Conservation (phyloP, 2,888 invertebrate genomes). For the Sympetrum striolatum region DNA sequence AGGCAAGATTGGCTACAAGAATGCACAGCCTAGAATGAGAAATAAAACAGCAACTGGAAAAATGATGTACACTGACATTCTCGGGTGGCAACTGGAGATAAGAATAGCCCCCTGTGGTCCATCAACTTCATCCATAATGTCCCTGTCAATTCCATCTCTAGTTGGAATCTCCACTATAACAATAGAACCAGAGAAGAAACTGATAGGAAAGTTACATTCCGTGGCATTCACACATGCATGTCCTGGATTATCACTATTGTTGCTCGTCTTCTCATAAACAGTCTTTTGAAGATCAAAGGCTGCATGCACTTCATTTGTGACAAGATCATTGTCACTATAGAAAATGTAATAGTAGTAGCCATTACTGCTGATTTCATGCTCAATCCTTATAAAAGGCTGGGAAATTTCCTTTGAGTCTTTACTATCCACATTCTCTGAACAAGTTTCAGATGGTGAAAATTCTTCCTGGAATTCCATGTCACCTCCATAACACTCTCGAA, state of each 20-base stretch:
- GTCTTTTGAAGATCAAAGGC: slow-evolving; percentile 86
- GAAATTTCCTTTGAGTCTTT: slow-evolving; percentile 67
- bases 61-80: slow-evolving; percentile 78
- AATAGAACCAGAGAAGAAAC: slow-evolving; percentile 76
- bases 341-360: slow-evolving; percentile 91
- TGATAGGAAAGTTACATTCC: slow-evolving; percentile 76
- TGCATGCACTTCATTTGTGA: slow-evolving; percentile 80
- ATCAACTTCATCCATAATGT: slow-evolving; percentile 1
- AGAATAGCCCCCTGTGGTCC: slow-evolving; percentile 64
- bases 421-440: slow-evolving; percentile 71
- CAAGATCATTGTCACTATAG: slow-evolving; percentile 84
- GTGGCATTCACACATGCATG: slow-evolving; percentile 79
- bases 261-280: slow-evolving; percentile 78
- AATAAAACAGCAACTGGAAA: slow-evolving; percentile 80
- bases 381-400: slow-evolving; percentile 63
- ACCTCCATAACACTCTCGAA: slow-evolving; percentile 78
- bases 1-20: slow-evolving; percentile 63
- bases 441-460: slow-evolving; percentile 73
- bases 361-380: slow-evolving; percentile 75
- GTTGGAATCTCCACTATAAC: slow-evolving; percentile 87
- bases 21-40: slow-evolving; percentile 79
- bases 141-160: slow-evolving; percentile 74
- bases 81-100: slow-evolving; percentile 79
- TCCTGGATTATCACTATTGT: slow-evolving; percentile 55
- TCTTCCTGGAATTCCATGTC: slow-evolving; percentile 75